Base-by-base conservation (phyloP, 1,140 invertebrate species). In the Rhagoletis zephyria region DNA sequence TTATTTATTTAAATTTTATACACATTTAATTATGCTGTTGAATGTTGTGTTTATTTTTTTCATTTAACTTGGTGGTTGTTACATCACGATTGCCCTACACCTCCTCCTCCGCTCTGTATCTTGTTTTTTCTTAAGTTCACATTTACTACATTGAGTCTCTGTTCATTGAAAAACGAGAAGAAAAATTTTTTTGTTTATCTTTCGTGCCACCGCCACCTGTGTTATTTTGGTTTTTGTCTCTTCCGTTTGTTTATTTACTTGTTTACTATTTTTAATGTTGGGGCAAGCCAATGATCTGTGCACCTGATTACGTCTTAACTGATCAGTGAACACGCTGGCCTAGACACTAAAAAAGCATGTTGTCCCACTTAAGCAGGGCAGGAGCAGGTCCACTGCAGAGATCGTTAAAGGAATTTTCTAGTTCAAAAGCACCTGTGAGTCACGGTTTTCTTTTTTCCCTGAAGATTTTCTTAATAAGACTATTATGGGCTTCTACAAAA, bases 1-100 rank as follows among this genome's bases (percentile, higher is more conserved):
- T 74, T 74, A 77, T 77, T 81, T 81, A 81, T 81, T 81, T 81
- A 81, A 81, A 81, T 81, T 59, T n/a, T 81, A 81, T 56, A 81
- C 74, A 59, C 16, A 12, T 81, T 81, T 81, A 81, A 81, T 81
- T 81, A 81, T 81, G 0, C 48, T 30, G n/a, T 81, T 56, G 5
- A 19, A 48, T 81, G 9, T 77, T 45, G 10, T 81, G 16, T 81
- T 56, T 51, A 19, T 56, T 10, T 56, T 56, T 30, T 30, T 59
- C 14, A 1, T n/a, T 30, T 81, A 7, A 48, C 48, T 30, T 81
- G 74, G 42, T 3, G 19, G 48, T 51, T 81, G 48, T 81, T 81
- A 81, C 74, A 81, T 81, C 74, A 81, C 10, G n/a, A 30, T 51
- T 14, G 67, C 10, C 67, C 67, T 56, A 0, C n/a, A 9, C n/a